Base-by-base conservation (phyloP, 2,888 invertebrate genomes). In the Netelia inedita region DNA sequence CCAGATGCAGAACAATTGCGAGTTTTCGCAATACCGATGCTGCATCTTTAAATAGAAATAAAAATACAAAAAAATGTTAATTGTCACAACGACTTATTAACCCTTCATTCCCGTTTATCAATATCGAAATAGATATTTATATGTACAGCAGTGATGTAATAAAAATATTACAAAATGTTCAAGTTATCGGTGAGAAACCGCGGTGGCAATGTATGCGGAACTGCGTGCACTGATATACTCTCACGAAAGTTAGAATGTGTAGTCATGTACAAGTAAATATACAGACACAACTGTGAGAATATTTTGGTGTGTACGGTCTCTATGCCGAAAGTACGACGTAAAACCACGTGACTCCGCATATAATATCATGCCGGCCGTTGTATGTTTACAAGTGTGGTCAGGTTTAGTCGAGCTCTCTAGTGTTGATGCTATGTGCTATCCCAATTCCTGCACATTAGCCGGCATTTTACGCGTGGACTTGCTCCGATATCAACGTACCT, bases 51-150 rank as follows among this genome's bases (percentile, higher is more conserved):
- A 61, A 69, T 28, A 35, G 9, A 55, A 53, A 69, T 55, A 43
- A 68, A 68, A 68, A 55, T 28, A 69, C 35, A 43, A 68, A 68
- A 68, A 28, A n/a, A 68, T 68, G 53, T 53, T 43, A 23, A 68
- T 50, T 68, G 50, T 68, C 53, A 23, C 53, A 53, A 14, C 53
- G 23, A 10, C 21, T 50, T 19, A 68, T 53, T 68, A 53, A 53
- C n/a, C 50, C 50, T 68, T 53, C 23, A 61, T 61, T 61, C 23
- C 23, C 19, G 61, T 6, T 5, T 10, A 28, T 61, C 43, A 50
- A 66, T 46, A 19, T 66, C 46, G 46, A 68, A 68, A 68, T 23
- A 2, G 21, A 68, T 53, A 68, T 50, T 53, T 21, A 68, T 68
- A 23, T 53, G 50, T 14, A n/a, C 50, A 14, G 2, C n/a, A 50